Base-by-base conservation (phyloP, 2,797 vertebrate genomes). In the Acrocephalus scirpaceus region DNA sequence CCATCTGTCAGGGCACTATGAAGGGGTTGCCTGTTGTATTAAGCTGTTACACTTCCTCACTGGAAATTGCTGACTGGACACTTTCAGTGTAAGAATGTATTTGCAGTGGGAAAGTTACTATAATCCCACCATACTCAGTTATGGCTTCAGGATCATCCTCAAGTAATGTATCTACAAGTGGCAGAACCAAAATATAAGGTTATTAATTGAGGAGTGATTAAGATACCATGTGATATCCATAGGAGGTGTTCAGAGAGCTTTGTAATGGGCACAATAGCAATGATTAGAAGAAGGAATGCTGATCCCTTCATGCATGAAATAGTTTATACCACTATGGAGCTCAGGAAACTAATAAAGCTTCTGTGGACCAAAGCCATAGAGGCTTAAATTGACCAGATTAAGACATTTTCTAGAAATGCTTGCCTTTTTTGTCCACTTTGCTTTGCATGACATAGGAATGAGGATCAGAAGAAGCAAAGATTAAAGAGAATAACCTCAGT, bases 221-320 rank as follows among this genome's bases (percentile, higher is more conserved):
- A 96, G 90, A 91, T 81, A 86, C 73, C 69, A 29, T 83, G 54
- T 88, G 79, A 74, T 95, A 92, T 88, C 92, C 90, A 86, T 81
- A 81, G 90, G 88, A 91, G 73, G 65, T 83, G 76, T 88, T 94
- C 70, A 80, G 42, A 91, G 76, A 65, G 81, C 94, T 94, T 93
- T 94, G 93, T 91, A 75, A 69, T 93, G 66, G 79, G 57, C 75
- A 97, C 94, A 95, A 72, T 94, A 94, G 90, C 82, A 90, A 81
- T 95, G 95, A 96, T 94, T 91, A 94, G 69, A 92, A 86, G 91
- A 71, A 91, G 72, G 91, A 96, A 93, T 95, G 93, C 85, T 95
- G 90, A 95, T 96, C 95, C 85, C n/a, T 94, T 96, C 94, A 92
- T 95, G 95, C 96, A 90, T 95, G 75, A 95, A 95, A 95, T 95